Conservation (phyloP, 2,113 vertebrate genomes). For the Tachysurus vachellii region DNA sequence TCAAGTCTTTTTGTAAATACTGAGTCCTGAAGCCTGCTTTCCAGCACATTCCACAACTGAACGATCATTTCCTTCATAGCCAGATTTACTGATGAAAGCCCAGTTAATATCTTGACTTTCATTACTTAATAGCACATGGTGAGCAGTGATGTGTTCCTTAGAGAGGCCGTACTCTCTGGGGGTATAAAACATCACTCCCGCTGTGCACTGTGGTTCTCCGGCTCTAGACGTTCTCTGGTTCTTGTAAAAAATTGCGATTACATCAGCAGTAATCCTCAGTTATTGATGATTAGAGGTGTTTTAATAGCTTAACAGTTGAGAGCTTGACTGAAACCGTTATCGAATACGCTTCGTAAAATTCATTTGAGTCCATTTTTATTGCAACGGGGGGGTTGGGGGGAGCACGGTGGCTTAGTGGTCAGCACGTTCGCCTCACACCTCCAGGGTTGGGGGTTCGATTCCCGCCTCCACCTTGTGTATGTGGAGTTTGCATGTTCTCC, state of each 20-base stretch:
- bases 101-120: background rate
- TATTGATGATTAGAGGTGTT: background rate
- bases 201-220: background rate
- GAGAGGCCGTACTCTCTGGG: background rate
- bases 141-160: background rate
- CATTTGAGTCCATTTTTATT: background rate
- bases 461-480: too few species aligned
- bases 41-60: conserved; percentile 2
- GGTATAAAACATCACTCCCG: background rate
- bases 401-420: too few species aligned
- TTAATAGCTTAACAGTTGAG: background rate
- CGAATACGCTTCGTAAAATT: background rate
- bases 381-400: too few species aligned
- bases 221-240: background rate
- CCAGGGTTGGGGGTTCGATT: too few species aligned
- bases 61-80: background rate
- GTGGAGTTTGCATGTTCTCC: too few species aligned
- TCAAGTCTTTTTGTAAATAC: background rate
- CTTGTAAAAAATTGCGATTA: background rate
- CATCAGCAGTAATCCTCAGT: background rate
- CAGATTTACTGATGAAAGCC: background rate
- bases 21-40: background rate
- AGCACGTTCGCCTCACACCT: too few species aligned
- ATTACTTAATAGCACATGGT: background rate
- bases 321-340: background rate